These are phyloP conservation scores for Celastrina argiolus DNA, from an alignment of 2,888 invertebrate species.

Conservation along the genomic window DNA sequence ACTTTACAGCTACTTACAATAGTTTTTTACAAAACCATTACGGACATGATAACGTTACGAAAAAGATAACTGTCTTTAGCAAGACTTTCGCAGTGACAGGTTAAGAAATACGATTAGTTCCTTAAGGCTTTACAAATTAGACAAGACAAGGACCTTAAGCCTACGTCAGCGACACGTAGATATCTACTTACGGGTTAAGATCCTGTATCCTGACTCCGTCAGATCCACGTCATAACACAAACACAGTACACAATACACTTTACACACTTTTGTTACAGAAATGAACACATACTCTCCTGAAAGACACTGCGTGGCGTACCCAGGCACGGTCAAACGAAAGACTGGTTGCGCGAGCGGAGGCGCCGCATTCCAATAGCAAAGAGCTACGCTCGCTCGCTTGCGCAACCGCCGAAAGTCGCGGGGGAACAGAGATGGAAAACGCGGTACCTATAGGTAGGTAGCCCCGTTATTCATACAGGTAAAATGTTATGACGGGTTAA, in stretches of 20 bases:
- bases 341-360: conserved; percentile 63
- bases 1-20: neutral
- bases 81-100: neutral
- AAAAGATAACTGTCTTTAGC: neutral
- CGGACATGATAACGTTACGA: neutral
- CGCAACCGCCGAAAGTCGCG: conserved; percentile 28
- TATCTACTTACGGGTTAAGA: conserved; percentile 66
- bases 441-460: conserved; percentile 54
- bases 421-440: conserved; percentile 41
- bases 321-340: conserved; percentile 59
- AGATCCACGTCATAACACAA: conserved; percentile 73
- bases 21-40: neutral
- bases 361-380: conserved; percentile 69
- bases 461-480: conserved; percentile 68
- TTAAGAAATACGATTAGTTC: neutral
- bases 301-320: conserved; percentile 48
- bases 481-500: conserved; percentile 45
- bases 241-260: conserved; percentile 59
- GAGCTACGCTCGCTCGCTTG: conserved; percentile 54
- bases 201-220: conserved; percentile 63
- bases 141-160: conserved; percentile 38
- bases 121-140: neutral
- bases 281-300: conserved; percentile 68
- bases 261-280: conserved; percentile 59
- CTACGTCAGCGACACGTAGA: conserved; percentile 70